Evolutionary conservation across 2,888 invertebrate genomes (phyloP), one percentile per base, ranked within the genome.

Genomic region (Gortyna flavago): DNA sequence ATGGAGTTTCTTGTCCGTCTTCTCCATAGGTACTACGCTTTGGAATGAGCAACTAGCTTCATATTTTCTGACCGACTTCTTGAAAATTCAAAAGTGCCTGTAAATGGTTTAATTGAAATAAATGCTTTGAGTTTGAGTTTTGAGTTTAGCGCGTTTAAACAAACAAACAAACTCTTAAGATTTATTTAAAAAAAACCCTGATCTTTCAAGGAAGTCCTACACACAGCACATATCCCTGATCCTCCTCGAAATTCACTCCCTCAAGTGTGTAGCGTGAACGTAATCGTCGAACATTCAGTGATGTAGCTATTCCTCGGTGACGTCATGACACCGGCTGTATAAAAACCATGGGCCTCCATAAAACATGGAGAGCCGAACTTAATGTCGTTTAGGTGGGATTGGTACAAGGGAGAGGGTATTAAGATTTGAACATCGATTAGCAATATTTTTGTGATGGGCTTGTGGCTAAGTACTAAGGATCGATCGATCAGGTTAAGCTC

Each of bases 331-430:
- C 7, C 64, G 76, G 66, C 54, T 16, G 67, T 51, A 70, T 59
- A 77, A 85, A 87, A 85, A 78, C 84, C 83, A 80, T 80, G 76
- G 71, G 65, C 61, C 65, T 48, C 74, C 57, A 81, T 84, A 80
- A 80, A 85, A 74, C 38, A 72, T 21, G 35, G 72, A 66, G 73
- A 74, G 83, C 72, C 77, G 35, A 86, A 82, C 80, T 80, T 87
- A 84, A 87, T 84, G 86, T 74, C 75, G 70, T 80, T 85, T 75
- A 51, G 71, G 65, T 67, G 29, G 61, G 0, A 29, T 0, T 77
- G 80, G 80, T 80, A 0, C 48, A 85, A 87, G 65, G 16, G 13
- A 67, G 1, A 77, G 29, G 62, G 0, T 29, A 3, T 0, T 38
- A 48, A n/a, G 41, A 41, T 29, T 66, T 29, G 7, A 25, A 13